Percentiles rank a stretch among this genome's conserved stretches.
phyloP scores from a whole-genome alignment of 2,797 vertebrate species.

The Knipowitschia caucasica region DNA sequence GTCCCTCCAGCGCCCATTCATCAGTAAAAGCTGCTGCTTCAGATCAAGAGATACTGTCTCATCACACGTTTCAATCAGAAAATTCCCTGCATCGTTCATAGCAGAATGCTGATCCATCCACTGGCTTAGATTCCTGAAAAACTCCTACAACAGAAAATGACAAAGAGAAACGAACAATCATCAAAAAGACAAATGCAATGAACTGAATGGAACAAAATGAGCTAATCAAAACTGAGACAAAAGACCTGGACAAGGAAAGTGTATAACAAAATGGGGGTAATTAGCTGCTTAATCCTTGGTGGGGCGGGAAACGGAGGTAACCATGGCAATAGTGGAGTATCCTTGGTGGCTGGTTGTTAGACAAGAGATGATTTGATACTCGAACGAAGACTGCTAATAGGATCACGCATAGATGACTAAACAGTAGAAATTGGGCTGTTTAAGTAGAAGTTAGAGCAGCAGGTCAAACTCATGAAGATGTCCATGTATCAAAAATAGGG shows the following conservation, averaged over 20 bases:
- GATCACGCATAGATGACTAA: slow-evolving; percentile 39
- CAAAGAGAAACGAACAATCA: slow-evolving; percentile 33
- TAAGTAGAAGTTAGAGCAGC: slow-evolving; percentile 22
- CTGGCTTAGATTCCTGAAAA: slow-evolving; percentile 90
- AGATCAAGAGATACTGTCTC: slow-evolving; percentile 93
- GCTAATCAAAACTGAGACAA: slow-evolving; percentile 51
- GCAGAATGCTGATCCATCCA: slow-evolving; percentile 95
- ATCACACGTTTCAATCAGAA: slow-evolving; percentile 95
- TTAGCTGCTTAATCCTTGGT: slow-evolving; percentile 67
- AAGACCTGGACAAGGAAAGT: slow-evolving; percentile 44
- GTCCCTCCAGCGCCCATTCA: slow-evolving; percentile 96
- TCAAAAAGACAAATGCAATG: slow-evolving; percentile 44
- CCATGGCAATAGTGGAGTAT: slow-evolving; percentile 60
- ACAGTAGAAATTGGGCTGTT: slow-evolving; percentile 35
- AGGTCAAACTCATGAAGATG: slow-evolving; percentile 22
- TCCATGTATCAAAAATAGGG: slow-evolving; percentile 11
- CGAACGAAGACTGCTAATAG: slow-evolving; percentile 49
- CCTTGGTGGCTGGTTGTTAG: slow-evolving; percentile 55
- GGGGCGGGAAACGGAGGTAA: slow-evolving; percentile 60
- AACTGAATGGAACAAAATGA: slow-evolving; percentile 39
- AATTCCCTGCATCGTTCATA: slow-evolving; percentile 98
- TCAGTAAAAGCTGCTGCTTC: slow-evolving; percentile 90
- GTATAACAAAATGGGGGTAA: slow-evolving; percentile 66
- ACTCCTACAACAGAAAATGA: slow-evolving; percentile 78
- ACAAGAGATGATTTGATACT: slow-evolving; percentile 61